Conservation (phyloP, 2,797 vertebrate species). For the Trichosurus vulpecula region DNA sequence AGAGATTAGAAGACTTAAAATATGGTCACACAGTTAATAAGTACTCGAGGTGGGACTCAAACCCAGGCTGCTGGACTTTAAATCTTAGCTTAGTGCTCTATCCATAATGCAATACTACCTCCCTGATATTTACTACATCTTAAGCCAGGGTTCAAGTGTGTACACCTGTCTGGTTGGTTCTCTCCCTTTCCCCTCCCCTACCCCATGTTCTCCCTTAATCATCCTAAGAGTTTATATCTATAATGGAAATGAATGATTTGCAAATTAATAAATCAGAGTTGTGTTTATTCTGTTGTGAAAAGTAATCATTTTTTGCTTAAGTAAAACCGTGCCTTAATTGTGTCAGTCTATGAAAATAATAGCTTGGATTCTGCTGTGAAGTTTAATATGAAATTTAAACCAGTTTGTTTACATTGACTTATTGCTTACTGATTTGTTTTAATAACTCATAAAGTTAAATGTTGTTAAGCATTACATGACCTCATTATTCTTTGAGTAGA, state of each 20-base stretch:
- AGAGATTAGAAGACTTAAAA: neutral
- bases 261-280: conserved; percentile 38
- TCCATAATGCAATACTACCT: neutral
- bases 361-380: conserved; percentile 8
- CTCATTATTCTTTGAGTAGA: neutral
- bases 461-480: neutral
- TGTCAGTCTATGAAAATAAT: conserved; percentile 56
- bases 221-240: neutral
- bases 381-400: conserved; percentile 31
- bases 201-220: neutral
- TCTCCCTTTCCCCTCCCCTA: neutral
- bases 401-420: conserved; percentile 15
- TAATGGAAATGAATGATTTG: conserved; percentile 16
- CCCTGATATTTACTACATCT: neutral
- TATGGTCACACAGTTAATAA: neutral
- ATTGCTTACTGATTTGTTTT: conserved; percentile 45
- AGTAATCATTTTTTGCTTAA: conserved; percentile 20
- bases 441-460: conserved; percentile 15
- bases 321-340: conserved; percentile 10
- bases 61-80: neutral
- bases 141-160: neutral
- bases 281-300: conserved; percentile 50
- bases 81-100: neutral
- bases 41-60: neutral
- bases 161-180: neutral